Percentiles rank a stretch among this genome's conserved stretches.
phyloP scores from a whole-genome alignment of 2,113 vertebrate species.

The Aegypius monachus region DNA sequence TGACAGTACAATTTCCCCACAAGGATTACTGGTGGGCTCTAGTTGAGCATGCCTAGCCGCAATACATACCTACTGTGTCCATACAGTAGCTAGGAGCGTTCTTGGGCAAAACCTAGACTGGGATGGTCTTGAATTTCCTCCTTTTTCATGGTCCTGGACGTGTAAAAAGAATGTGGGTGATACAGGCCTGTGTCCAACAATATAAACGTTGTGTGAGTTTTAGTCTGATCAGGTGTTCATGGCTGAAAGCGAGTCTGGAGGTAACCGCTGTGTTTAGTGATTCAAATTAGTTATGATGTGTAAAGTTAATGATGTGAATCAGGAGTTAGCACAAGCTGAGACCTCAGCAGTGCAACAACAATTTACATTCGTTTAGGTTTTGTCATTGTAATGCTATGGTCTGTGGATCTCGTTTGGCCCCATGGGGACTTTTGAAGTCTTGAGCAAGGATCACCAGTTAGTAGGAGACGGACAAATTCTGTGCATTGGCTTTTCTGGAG shows the following conservation, averaged over 20 bases:
- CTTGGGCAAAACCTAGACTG: neutral
- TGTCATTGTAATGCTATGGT: neutral
- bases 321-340: neutral
- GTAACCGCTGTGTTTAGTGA: neutral
- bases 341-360: neutral
- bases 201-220: neutral
- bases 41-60: neutral
- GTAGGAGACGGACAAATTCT: neutral
- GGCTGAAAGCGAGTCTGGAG: neutral
- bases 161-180: neutral
- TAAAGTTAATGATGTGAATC: conserved; percentile 25
- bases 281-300: neutral
- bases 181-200: neutral
- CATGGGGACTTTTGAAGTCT: neutral
- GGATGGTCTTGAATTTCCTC: neutral
- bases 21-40: neutral
- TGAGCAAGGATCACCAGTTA: neutral
- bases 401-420: neutral
- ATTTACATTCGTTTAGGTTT: neutral
- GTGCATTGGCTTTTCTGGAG: neutral
- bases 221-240: neutral
- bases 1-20: neutral
- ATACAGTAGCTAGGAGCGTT: neutral
- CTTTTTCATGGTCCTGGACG: neutral
- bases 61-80: neutral